phyloP scores from a whole-genome alignment of 2,888 invertebrate genomes.

The Alloplasta piceator region DNA sequence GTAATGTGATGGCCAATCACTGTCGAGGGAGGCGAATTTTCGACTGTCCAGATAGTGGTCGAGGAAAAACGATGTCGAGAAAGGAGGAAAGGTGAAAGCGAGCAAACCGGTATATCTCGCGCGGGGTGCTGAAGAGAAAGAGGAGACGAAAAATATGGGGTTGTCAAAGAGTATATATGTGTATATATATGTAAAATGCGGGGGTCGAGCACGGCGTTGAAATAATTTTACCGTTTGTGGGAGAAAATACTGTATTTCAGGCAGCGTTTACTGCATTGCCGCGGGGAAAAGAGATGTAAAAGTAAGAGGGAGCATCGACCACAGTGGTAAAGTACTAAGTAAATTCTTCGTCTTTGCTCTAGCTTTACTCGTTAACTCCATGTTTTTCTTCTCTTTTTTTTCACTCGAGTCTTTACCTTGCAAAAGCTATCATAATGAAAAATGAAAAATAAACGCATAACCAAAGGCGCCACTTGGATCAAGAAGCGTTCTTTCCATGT shows the following conservation, averaged over 20 bases:
- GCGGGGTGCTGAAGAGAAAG: slow-evolving; percentile 15
- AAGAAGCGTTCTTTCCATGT: not conserved
- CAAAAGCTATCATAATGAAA: slow-evolving; percentile 28
- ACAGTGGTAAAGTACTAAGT: slow-evolving; percentile 32
- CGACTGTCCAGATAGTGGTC: slow-evolving; percentile 8
- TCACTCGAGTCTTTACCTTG: not conserved
- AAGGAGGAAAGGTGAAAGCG: slow-evolving; percentile 43
- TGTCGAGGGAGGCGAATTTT: slow-evolving; percentile 10
- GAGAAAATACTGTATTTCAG: slow-evolving; percentile 45
- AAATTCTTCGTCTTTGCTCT: slow-evolving; percentile 31
- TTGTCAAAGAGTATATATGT: slow-evolving; percentile 31
- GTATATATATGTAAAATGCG: slow-evolving; percentile 1
- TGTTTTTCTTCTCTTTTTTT: slow-evolving; percentile 8
- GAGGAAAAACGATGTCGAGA: slow-evolving; percentile 20
- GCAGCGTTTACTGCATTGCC: not conserved
- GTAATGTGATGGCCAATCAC: slow-evolving; percentile 33
- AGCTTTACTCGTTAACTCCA: not conserved
- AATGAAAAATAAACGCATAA: not conserved
- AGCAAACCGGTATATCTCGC: slow-evolving; percentile 10
- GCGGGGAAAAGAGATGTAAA: not conserved
- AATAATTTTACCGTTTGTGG: slow-evolving; percentile 62
- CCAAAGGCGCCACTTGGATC: not conserved
- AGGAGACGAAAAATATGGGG: slow-evolving; percentile 52
- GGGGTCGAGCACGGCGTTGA: slow-evolving; percentile 47
- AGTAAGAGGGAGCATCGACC: slow-evolving; percentile 20